Conservation (phyloP, 2,797 vertebrate genomes). For the Sibirionetta formosa region DNA sequence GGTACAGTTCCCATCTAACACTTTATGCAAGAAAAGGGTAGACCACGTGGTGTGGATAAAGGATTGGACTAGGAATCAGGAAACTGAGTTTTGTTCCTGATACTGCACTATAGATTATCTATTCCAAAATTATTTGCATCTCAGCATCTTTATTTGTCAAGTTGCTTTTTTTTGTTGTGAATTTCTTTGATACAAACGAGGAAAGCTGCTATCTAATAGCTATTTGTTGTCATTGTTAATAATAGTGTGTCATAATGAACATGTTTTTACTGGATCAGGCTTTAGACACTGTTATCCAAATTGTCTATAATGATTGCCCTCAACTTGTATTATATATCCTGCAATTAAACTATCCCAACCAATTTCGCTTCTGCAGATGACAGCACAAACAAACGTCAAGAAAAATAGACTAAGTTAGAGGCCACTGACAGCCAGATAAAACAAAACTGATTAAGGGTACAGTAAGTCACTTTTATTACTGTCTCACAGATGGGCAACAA, state of each 20-base stretch:
- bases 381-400: conserved; percentile 4
- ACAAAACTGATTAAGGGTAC: conserved; percentile 46
- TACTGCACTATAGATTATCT: not conserved
- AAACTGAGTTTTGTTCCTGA: not conserved
- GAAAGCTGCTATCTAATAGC: not conserved
- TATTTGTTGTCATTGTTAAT: not conserved
- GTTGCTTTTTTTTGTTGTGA: not conserved
- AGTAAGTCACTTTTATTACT: conserved; percentile 51
- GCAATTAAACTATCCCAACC: conserved; percentile 38
- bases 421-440: conserved; percentile 46
- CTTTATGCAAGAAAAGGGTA: not conserved
- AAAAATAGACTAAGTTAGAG: conserved; percentile 19
- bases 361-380: conserved; percentile 11
- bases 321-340: not conserved
- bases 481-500: conserved; percentile 22
- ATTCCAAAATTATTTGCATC: not conserved
- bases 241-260: not conserved
- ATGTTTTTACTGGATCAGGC: not conserved
- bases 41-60: not conserved
- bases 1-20: not conserved
- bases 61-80: not conserved
- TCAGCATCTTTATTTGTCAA: not conserved
- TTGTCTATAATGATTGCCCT: not conserved
- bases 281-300: not conserved
- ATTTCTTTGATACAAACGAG: not conserved